These are phyloP conservation scores for Cuniculus paca DNA, from an alignment of 2,797 vertebrate genomes.

Conservation along the genomic window DNA sequence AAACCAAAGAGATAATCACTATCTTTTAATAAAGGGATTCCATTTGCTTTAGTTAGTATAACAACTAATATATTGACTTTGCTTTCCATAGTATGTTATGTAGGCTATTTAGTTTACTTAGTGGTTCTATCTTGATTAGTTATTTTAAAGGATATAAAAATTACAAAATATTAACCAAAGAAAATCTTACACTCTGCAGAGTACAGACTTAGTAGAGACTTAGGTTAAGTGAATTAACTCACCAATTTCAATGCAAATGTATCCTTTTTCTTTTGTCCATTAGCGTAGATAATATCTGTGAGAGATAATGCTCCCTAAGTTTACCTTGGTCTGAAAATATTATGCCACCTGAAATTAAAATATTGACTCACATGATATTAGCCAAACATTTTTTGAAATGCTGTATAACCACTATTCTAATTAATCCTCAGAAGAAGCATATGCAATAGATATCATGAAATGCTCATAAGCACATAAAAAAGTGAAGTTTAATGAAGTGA, in stretches of 20 bases:
- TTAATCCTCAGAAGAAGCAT: neutral
- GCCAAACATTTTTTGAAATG: neutral
- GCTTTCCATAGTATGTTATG: neutral
- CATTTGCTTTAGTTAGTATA: neutral
- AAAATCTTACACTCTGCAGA: neutral
- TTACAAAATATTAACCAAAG: neutral
- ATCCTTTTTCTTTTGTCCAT: neutral
- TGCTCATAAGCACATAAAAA: neutral
- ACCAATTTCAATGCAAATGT: neutral
- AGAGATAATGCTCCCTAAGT: neutral
- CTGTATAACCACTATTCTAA: neutral
- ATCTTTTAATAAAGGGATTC: constrained; percentile 15
- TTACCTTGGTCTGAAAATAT: neutral
- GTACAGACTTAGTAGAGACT: neutral
- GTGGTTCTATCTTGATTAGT: neutral
- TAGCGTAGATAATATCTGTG: neutral
- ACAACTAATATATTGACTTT: neutral
- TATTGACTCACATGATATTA: neutral
- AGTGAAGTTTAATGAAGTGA: neutral
- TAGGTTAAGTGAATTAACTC: neutral
- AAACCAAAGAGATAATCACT: neutral
- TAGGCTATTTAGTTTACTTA: constrained; percentile 26
- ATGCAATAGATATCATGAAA: neutral
- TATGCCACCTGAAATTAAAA: neutral
- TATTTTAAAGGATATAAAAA: neutral